Conservation (phyloP, 1,140 invertebrate species). For the Ridgeia piscesae region DNA sequence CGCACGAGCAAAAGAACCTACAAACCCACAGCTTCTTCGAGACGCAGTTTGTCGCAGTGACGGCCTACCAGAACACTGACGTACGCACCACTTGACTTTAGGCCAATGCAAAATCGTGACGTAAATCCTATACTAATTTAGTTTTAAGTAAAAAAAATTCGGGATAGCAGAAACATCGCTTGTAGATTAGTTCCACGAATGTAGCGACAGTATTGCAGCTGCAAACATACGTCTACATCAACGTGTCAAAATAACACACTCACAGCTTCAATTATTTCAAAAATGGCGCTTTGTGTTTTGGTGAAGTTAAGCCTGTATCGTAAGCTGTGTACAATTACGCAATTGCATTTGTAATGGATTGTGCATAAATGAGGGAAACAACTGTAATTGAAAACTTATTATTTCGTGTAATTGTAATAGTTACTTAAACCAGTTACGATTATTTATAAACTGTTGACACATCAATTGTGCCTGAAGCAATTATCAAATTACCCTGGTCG, state of each 20-base stretch:
- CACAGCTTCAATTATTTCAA: neutral
- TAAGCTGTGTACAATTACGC: neutral
- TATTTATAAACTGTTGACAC: no score
- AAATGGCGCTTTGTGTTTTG: neutral
- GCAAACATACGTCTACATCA: neutral
- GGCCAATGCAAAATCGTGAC: neutral
- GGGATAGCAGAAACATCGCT: neutral
- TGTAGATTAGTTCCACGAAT: neutral
- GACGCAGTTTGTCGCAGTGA: constrained; percentile 88
- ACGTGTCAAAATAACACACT: neutral
- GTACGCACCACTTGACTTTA: neutral
- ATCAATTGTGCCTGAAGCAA: no score
- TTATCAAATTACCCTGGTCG: no score
- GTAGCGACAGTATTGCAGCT: neutral
- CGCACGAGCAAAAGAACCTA: constrained; percentile 23
- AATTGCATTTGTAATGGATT: constrained; percentile 13
- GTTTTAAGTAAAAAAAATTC: neutral
- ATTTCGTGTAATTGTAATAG: no score
- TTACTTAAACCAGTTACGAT: no score
- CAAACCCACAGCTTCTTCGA: constrained; percentile 96
- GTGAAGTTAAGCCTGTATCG: no score
- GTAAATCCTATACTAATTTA: neutral
- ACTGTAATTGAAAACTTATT: no score
- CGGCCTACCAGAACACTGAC: constrained; percentile 70
- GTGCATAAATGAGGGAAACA: no score